phyloP scores from a whole-genome alignment of 2,113 vertebrate species.

The Leucosticte australis region DNA sequence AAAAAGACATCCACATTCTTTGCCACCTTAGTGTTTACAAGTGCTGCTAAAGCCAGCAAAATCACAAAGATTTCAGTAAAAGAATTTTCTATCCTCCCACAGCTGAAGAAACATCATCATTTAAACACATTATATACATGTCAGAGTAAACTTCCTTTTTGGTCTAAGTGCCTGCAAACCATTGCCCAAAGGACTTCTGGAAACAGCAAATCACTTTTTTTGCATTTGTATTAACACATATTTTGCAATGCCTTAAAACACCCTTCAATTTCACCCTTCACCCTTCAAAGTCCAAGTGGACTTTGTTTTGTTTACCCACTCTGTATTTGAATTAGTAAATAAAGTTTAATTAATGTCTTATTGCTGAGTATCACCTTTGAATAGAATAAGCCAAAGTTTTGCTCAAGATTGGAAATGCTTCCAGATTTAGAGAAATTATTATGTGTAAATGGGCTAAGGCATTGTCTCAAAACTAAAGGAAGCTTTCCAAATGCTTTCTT shows the following conservation, averaged over 20 bases:
- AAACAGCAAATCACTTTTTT: background rate
- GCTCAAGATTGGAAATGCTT: background rate
- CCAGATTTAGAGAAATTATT: background rate
- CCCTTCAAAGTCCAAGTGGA: background rate
- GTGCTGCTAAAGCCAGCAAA: background rate
- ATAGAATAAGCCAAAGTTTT: background rate
- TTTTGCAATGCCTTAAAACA: background rate
- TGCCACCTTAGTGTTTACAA: background rate
- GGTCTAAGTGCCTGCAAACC: background rate
- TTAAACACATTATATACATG: background rate
- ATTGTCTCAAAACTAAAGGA: background rate
- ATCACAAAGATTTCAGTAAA: background rate
- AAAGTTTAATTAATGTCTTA: background rate
- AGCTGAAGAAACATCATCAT: background rate
- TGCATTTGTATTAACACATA: background rate
- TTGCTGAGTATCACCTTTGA: background rate
- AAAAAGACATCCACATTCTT: background rate
- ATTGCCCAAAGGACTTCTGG: background rate
- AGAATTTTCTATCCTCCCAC: background rate
- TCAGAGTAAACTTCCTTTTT: background rate
- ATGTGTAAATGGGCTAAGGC: background rate
- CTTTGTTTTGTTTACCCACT: background rate
- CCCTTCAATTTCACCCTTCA: background rate
- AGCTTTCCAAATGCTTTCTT: background rate
- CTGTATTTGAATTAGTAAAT: background rate